These are phyloP conservation scores for Otolemur garnettii DNA, from an alignment of 2,113 vertebrate genomes.

Conservation along the genomic window DNA sequence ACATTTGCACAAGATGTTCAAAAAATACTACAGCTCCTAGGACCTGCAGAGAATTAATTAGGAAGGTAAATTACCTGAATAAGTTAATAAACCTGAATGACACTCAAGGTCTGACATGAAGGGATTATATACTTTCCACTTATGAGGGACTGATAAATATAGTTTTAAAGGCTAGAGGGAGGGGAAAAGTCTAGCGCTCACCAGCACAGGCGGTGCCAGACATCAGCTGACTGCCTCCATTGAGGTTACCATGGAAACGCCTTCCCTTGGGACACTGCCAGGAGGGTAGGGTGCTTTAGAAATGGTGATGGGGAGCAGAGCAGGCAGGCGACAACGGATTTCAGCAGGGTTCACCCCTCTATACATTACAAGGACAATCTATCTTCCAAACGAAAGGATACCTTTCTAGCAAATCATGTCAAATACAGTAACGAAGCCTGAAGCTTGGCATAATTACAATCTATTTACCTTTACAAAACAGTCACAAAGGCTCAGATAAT, in stretches of 20 bases:
- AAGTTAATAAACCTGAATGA: constrained; percentile 74
- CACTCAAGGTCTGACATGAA: constrained; percentile 39
- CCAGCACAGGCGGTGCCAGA: constrained; percentile 88
- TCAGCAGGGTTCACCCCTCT: constrained; percentile 45
- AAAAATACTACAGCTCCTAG: constrained; percentile 41
- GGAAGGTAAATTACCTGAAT: constrained; percentile 69
- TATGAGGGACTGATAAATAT: constrained; percentile 65
- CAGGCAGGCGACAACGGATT: constrained; percentile 45
- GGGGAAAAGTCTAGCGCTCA: constrained; percentile 67
- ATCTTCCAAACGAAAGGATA: background rate
- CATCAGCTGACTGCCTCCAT: constrained; percentile 93
- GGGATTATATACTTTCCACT: constrained; percentile 46
- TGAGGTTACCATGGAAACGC: constrained; percentile 94
- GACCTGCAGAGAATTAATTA: constrained; percentile 61
- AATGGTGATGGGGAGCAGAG: constrained; percentile 65
- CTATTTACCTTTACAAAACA: constrained; percentile 45
- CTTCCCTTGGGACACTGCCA: constrained; percentile 91
- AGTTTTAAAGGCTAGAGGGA: constrained; percentile 31
- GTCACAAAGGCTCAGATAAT: constrained; percentile 44
- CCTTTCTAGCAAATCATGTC: background rate
- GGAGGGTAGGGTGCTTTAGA: constrained; percentile 84
- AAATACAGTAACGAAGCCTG: background rate
- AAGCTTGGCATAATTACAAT: background rate
- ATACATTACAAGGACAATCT: constrained; percentile 24
- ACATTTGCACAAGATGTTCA: background rate